Evolutionary conservation across 2,113 vertebrate genomes (phyloP).

Genomic region (Acrocephalus arundinaceus): DNA sequence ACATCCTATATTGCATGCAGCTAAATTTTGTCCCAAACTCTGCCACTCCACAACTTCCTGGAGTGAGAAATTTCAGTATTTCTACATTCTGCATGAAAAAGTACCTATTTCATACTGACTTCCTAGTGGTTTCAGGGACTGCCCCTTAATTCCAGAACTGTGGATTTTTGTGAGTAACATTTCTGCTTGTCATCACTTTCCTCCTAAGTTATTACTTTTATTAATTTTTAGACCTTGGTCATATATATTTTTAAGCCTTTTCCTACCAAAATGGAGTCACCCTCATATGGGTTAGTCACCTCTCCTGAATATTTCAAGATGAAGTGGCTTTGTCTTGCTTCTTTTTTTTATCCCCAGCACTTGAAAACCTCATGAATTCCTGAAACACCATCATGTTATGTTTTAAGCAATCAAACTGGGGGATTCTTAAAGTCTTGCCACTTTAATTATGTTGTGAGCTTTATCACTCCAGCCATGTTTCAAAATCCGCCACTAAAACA

Average conservation of each 20-base stretch:
- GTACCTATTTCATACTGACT: neutral
- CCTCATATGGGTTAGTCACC: neutral
- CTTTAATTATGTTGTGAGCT: neutral
- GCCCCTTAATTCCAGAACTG: neutral
- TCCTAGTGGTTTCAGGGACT: neutral
- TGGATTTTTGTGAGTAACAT: neutral
- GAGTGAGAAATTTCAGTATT: neutral
- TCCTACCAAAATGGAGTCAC: neutral
- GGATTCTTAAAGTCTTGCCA: neutral
- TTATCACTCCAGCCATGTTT: neutral
- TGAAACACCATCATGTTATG: neutral
- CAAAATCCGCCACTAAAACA: neutral
- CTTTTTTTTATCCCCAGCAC: neutral
- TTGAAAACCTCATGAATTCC: neutral
- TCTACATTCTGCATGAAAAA: neutral
- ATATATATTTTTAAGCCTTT: neutral
- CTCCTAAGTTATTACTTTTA: neutral
- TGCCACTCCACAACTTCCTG: neutral
- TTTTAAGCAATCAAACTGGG: neutral
- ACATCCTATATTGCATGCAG: neutral
- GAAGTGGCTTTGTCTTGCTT: neutral
- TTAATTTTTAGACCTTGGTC: neutral
- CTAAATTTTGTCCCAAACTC: neutral
- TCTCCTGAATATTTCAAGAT: neutral
- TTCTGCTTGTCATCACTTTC: neutral